phyloP scores from a whole-genome alignment of 64 coral and sea anemone species.

The Porites lutea region DNA sequence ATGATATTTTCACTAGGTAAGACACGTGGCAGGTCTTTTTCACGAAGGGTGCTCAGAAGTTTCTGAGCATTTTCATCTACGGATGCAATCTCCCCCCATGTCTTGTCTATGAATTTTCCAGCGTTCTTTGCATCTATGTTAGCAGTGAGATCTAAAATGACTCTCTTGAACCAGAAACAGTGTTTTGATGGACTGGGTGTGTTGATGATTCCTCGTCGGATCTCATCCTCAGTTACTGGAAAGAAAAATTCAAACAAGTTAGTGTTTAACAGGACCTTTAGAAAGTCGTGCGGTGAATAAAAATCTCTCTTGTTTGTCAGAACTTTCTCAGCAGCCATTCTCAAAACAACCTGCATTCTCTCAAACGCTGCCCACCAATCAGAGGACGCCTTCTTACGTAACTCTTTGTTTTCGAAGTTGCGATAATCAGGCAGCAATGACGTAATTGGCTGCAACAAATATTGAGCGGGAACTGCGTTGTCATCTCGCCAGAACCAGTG shows the following conservation, averaged over 20 bases:
- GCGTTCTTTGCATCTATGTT: constrained; percentile 60
- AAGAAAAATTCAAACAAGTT: neutral
- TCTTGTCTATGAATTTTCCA: constrained; percentile 88
- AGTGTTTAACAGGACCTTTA: too few relatives aligned
- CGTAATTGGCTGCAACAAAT: constrained; percentile 90
- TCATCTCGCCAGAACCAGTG: constrained; percentile 88
- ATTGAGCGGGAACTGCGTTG: constrained; percentile 83
- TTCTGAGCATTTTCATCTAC: constrained; percentile 84
- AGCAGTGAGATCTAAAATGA: constrained; percentile 69
- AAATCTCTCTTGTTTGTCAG: constrained; percentile 43
- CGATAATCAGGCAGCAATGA: constrained; percentile 84
- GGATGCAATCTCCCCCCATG: constrained; percentile 25
- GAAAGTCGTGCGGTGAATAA: too few relatives aligned
- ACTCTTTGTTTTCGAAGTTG: constrained; percentile 68
- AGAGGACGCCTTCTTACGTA: constrained; percentile 74
- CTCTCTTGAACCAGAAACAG: constrained; percentile 93
- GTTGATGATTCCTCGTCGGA: constrained; percentile 84
- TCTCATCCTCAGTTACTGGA: constrained; percentile 96
- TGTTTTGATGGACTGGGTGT: constrained; percentile 71
- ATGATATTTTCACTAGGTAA: constrained; percentile 70
- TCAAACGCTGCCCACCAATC: constrained; percentile 90
- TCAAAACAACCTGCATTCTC: constrained; percentile 82
- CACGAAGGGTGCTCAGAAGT: constrained; percentile 63
- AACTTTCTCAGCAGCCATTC: constrained; percentile 74
- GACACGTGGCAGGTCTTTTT: constrained; percentile 55